Percentiles rank a stretch among this genome's conserved stretches.
These are phyloP conservation scores for Halcyon senegalensis DNA, from an alignment of 2,113 vertebrate genomes.

Conservation along the genomic window DNA sequence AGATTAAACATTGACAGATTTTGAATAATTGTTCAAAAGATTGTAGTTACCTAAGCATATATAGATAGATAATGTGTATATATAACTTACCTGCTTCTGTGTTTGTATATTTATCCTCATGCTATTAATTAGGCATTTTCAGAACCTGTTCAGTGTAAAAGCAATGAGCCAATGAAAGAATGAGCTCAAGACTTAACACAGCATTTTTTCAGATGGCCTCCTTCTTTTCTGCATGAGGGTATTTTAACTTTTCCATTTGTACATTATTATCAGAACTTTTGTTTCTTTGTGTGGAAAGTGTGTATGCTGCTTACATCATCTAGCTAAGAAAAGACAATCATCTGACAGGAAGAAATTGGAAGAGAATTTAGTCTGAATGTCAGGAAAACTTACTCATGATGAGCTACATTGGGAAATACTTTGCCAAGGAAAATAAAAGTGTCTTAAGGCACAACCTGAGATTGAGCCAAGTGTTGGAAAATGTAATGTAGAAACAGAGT, in stretches of 20 bases:
- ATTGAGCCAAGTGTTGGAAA: background rate
- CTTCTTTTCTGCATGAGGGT: background rate
- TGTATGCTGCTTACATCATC: background rate
- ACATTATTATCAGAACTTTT: background rate
- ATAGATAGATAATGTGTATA: background rate
- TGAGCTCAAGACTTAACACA: background rate
- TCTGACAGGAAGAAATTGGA: slow-evolving; percentile 27
- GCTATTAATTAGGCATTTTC: background rate
- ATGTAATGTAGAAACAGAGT: background rate
- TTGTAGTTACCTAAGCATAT: background rate
- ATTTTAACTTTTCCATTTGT: background rate
- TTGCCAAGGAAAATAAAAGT: slow-evolving; percentile 11
- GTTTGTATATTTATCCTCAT: background rate
- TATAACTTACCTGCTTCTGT: background rate
- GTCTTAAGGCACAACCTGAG: background rate
- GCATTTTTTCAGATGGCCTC: background rate
- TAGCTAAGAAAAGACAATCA: background rate
- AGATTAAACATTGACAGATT: background rate
- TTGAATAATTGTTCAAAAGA: background rate
- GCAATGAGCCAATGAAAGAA: background rate
- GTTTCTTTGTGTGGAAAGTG: background rate
- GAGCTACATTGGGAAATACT: background rate
- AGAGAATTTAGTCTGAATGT: slow-evolving; percentile 6
- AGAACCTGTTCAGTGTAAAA: background rate
- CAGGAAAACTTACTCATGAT: background rate